Evolutionary conservation across 2,888 invertebrate genomes (phyloP), one percentile per base, ranked within the genome.

Genomic region (Microplitis deprimator): DNA sequence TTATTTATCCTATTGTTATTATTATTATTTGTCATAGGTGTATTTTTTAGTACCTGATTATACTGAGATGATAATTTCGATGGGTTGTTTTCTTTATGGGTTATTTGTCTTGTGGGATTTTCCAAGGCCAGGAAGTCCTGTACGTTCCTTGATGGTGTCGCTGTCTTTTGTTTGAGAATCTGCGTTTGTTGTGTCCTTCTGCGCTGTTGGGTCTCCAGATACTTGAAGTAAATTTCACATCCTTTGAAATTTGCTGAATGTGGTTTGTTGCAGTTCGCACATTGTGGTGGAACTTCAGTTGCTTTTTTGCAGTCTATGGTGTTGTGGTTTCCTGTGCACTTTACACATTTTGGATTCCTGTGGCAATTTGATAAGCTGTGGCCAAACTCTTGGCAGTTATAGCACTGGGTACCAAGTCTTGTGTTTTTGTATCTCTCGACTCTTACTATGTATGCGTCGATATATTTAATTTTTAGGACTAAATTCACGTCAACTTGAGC

Each of bases 401-500:
- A 70, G 29, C 75, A 75, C 16, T 69, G 75, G 0, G 75, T 70
- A 3, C 69, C 67, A 68, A 20, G 64, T 69, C 61, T 39, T 7
- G 60, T 29, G 17, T 62, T 69, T 61, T 16, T 75, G 50, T 69
- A 75, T 10, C 60, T 75, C 13, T 75, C 62, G 68, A 60, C 62
- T 62, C 13, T 69, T 4, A 75, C 61, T 59, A 59, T 68, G 3
- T 41, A 7, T 1, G 13, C 6, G 16, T 39, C 39, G 1, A 73
- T 62, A 5, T 62, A 2, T 73, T 50, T 65, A 4, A 50, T 20
- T 69, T 50, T 41, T 4, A 16, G 6, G 5, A 62, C 16, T 62
- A 6, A 6, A 16, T 17, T 7, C 17, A 6, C 40, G 1, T 16
- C 17, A 20, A 17, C 1, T 41, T 41, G 7, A 6, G 41, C 6